These are phyloP conservation scores for Cheilosia scutellata DNA, from an alignment of 2,888 invertebrate genomes.

Conservation along the genomic window DNA sequence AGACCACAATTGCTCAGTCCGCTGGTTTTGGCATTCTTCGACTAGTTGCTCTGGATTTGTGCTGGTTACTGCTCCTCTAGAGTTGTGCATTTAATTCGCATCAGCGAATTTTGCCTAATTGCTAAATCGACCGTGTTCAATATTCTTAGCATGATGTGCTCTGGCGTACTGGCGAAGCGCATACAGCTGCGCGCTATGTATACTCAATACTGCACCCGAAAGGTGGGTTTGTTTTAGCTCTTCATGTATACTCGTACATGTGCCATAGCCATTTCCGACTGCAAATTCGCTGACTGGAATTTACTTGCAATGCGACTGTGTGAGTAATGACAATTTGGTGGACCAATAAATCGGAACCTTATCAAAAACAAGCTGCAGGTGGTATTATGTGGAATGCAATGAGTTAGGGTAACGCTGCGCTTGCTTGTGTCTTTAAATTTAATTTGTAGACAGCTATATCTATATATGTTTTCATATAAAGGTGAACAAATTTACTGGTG, in stretches of 20 bases:
- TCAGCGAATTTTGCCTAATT: constrained; percentile 64
- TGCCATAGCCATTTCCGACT: background rate
- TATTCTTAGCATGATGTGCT: constrained; percentile 29
- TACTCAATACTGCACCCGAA: background rate
- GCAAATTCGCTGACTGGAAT: constrained; percentile 12
- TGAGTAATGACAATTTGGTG: background rate
- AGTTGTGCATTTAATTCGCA: constrained; percentile 49
- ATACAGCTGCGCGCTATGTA: constrained; percentile 3
- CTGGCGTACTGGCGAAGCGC: constrained; percentile 12
- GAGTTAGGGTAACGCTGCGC: background rate
- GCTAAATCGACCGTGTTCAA: constrained; percentile 64
- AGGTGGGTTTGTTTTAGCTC: constrained; percentile 1
- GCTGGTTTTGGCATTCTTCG: constrained; percentile 38
- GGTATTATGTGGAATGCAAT: background rate
- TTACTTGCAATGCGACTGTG: background rate
- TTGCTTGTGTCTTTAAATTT: background rate
- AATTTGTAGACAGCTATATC: too few relatives aligned
- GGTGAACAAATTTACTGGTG: too few relatives aligned
- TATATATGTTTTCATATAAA: too few relatives aligned
- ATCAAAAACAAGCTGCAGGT: constrained; percentile 13
- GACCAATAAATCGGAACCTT: constrained; percentile 6
- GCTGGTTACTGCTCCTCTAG: constrained; percentile 16
- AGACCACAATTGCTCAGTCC: constrained; percentile 21
- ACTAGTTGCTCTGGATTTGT: constrained; percentile 20
- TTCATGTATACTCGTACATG: background rate